Evolutionary conservation across 1,140 invertebrate species (phyloP).

Genomic region (Drosophila miranda): DNA sequence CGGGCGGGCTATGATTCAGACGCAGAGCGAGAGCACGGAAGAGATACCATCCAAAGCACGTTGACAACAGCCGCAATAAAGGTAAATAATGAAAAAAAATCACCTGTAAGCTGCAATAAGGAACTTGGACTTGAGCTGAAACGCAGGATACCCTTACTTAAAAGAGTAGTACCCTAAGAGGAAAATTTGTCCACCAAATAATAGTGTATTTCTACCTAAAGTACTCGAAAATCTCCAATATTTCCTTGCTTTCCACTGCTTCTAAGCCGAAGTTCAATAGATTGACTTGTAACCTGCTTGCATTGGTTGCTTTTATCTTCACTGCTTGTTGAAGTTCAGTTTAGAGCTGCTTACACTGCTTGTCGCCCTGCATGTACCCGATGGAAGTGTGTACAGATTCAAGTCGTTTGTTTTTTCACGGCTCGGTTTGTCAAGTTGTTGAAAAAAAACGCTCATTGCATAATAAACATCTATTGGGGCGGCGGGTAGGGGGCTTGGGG

Average conservation of each 20-base stretch:
- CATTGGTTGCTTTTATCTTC: too few relatives aligned
- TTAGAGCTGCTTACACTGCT: conserved; percentile 9
- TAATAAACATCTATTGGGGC: conserved; percentile 70
- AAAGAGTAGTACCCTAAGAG: neutral
- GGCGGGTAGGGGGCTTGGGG: conserved; percentile 7
- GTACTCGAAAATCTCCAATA: neutral
- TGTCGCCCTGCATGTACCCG: neutral
- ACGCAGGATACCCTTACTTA: conserved; percentile 6
- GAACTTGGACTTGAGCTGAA: neutral
- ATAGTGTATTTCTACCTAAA: neutral
- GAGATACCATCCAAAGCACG: conserved; percentile 57
- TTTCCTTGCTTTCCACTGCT: too few relatives aligned
- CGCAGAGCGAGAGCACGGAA: neutral
- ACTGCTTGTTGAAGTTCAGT: neutral
- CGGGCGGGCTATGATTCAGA: conserved; percentile 29
- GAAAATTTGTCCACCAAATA: neutral
- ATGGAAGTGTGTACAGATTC: conserved; percentile 29
- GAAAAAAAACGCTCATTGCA: conserved; percentile 77
- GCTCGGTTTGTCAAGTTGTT: conserved; percentile 75
- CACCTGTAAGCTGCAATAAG: conserved; percentile 44
- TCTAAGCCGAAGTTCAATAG: too few relatives aligned
- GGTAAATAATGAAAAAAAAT: conserved; percentile 47
- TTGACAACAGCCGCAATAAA: conserved; percentile 45
- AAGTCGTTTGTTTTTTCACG: conserved; percentile 64
- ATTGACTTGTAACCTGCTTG: too few relatives aligned